Base-by-base conservation (phyloP, 2,797 vertebrate genomes). In the Peromyscus nudipes region DNA sequence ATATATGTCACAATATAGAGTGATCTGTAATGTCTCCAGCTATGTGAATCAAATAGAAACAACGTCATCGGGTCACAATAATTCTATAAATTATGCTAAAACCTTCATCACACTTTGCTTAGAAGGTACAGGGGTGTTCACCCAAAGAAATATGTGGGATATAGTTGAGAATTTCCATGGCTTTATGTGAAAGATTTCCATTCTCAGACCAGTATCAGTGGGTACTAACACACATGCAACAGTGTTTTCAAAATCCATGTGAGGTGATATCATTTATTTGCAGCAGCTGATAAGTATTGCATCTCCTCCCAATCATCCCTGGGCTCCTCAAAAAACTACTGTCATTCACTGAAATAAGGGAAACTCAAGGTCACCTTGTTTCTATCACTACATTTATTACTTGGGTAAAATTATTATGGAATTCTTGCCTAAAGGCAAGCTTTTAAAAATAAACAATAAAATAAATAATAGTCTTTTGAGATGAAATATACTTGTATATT, bases 1-100 rank as follows among this genome's bases (percentile, higher is more conserved):
- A 85, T 96, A 87, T 88, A 82, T 94, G 64, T 94, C 89, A 79
- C 94, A 76, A 93, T 79, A 86, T 77, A 73, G 83, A 94, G 65
- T 77, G 91, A 40, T 75, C 40, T 92, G 89, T 92, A 96, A 82
- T 96, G 80, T 92, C 69, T 95, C 90, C 40, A 69, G 75, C 92
- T 97, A 87, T 91, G 62, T 96, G 34, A 85, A 62, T 87, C 96
- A 94, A 94, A 92, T 96, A 23, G 60, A 97, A 84, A 89, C n/a
- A 80, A 86, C 97, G 52, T 91, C 31, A 37, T 12, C 65, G 40
- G 40, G 31, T 80, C 81, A 90, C 64, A 73, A 64, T 64, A 67
- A 52, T 86, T 96, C 95, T 98, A 73, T 96, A 71, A 95, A 96
- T 60, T 89, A n/a, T 60, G n/a, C 8, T 89, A 17, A 69, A 93